Percentiles rank a stretch among this genome's conserved stretches.
phyloP scores from a whole-genome alignment of 2,113 vertebrate genomes.

The Odontophorus gujanensis region DNA sequence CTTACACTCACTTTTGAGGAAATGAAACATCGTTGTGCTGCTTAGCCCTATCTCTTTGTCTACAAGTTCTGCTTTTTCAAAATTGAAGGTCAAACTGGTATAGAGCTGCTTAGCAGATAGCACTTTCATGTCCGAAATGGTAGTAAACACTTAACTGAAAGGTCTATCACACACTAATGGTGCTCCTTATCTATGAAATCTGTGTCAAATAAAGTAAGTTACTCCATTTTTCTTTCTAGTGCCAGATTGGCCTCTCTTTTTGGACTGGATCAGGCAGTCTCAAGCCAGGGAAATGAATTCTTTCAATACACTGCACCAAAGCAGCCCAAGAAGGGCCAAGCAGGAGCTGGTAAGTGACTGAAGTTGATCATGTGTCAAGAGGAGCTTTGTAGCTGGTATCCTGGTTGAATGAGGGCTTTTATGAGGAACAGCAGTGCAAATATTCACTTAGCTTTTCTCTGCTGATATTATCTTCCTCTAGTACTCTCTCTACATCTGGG shows the following conservation, averaged over 20 bases:
- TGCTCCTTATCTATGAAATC: neutral
- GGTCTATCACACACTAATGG: too few species aligned
- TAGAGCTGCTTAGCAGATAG: neutral
- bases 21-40: neutral
- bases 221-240: slow-evolving; percentile 67
- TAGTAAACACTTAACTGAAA: neutral
- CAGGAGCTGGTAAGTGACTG: slow-evolving; percentile 77
- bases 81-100: neutral
- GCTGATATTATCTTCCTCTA: fast-evolving
- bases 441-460: neutral
- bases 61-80: neutral
- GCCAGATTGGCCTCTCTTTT: slow-evolving; percentile 94
- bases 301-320: slow-evolving; percentile 97
- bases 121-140: neutral
- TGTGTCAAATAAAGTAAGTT: fast-evolving
- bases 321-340: slow-evolving; percentile 88
- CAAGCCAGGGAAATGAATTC: slow-evolving; percentile 89
- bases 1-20: neutral
- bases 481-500: neutral
- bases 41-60: neutral
- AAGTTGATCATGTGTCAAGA: fast-evolving
- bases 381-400: fast-evolving
- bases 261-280: slow-evolving; percentile 85
- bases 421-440: neutral
- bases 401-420: neutral